Evolutionary conservation across 2,113 vertebrate genomes (phyloP), one percentile per base, ranked within the genome.

Genomic region (Amblyornis subalaris): DNA sequence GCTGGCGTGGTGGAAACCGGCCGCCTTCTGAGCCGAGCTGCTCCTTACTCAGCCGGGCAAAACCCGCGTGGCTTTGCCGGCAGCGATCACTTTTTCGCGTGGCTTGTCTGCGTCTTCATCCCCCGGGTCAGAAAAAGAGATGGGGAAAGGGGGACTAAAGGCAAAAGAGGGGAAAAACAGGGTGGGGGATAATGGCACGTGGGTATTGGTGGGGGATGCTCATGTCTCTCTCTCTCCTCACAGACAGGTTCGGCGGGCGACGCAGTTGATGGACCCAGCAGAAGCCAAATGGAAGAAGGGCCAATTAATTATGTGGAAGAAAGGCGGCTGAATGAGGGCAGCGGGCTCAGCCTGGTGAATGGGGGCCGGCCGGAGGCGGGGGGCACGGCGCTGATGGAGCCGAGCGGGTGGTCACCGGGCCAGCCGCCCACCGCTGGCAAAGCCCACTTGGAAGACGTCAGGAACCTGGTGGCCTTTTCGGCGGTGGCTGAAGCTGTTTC

Each of bases 201-300:
- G 75, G 31, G 20, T 40, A 0, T 0, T 7, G 54, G 48, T 2
- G 2, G n/a, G 50, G 55, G 48, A 16, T 55, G 29, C 51, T 92
- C 24, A 90, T 1, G 0, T 28, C 50, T 79, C 50, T 77, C 26
- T 91, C 53, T 96, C 62, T 94, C 76, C 90, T 80, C 29, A 6
- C 98, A 99, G 99, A 98, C 98, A 98, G 98, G 99, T 98, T 98
- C 95, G 91, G 97, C 98, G 97, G 98, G 98, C 97, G 89, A 97
- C 98, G 95, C 91, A 72, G 98, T 99, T 98, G 99, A 99, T 99
- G 99, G 99, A 99, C 99, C 98, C 98, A 98, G 98, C 98, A 98
- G 98, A 98, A 98, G 98, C 98, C 99, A 98, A 98, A 99, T 99
- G 99, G 99, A 99, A 99, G 98, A 98, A 98, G 99, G 98, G 98